These are phyloP conservation scores for Thera britannica DNA, from an alignment of 2,888 invertebrate species.

Conservation along the genomic window DNA sequence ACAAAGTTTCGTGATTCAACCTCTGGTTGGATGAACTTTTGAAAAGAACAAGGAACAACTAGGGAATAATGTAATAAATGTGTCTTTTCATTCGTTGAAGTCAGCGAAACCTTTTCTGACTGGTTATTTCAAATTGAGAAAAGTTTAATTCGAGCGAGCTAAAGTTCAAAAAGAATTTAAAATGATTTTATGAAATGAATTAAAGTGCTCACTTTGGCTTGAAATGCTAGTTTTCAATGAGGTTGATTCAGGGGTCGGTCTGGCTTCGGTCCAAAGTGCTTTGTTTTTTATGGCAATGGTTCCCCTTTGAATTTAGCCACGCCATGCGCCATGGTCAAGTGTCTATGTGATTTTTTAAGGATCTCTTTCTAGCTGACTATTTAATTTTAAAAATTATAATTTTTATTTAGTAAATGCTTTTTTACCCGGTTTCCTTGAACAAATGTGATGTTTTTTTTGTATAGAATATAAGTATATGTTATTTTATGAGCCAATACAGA, in stretches of 20 bases:
- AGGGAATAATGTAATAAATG: neutral
- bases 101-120: slow-evolving; percentile 4
- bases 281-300: slow-evolving; percentile 72
- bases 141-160: slow-evolving; percentile 9
- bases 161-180: slow-evolving; percentile 50
- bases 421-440: too few relatives aligned
- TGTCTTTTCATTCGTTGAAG: neutral
- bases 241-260: slow-evolving; percentile 62
- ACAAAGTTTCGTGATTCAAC: slow-evolving; percentile 14
- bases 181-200: slow-evolving; percentile 62
- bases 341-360: slow-evolving; percentile 52
- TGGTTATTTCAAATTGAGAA: slow-evolving; percentile 17
- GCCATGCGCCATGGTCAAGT: slow-evolving; percentile 63
- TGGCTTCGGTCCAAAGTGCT: slow-evolving; percentile 79
- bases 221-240: slow-evolving; percentile 76
- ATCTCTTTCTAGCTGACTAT: neutral
- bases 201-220: slow-evolving; percentile 70
- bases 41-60: slow-evolving; percentile 1
- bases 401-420: too few relatives aligned
- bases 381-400: neutral
- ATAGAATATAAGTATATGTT: too few relatives aligned
- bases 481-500: too few relatives aligned
- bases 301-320: slow-evolving; percentile 59
- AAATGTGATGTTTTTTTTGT: too few relatives aligned
- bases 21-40: neutral